phyloP scores from a whole-genome alignment of 2,113 vertebrate species.

The Chloropsis hardwickii region DNA sequence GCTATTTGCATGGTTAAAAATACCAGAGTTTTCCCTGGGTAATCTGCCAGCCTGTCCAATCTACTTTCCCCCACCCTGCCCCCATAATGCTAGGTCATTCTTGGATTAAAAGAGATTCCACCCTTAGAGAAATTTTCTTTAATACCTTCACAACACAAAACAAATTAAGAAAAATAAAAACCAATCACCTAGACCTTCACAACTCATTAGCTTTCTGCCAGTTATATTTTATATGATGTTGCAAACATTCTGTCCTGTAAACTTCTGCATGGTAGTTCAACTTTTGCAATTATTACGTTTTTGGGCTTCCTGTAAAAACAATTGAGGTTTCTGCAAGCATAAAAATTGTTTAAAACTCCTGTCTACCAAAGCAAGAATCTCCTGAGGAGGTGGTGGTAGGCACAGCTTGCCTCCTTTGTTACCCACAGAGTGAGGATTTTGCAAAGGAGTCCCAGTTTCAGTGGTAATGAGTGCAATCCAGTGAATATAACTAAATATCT shows the following conservation, averaged over 20 bases:
- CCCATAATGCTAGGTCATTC: conserved; percentile 10
- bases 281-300: background rate
- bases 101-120: conserved; percentile 58
- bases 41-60: conserved; percentile 62
- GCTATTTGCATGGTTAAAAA: conserved; percentile 74
- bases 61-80: conserved; percentile 26
- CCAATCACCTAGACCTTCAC: background rate
- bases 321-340: background rate
- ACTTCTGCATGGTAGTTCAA: background rate
- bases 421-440: background rate
- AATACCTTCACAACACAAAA: background rate
- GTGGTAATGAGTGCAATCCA: background rate
- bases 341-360: background rate
- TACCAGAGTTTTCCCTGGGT: conserved; percentile 68
- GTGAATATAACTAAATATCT: background rate
- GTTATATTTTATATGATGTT: background rate
- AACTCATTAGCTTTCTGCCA: background rate
- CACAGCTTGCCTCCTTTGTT: background rate
- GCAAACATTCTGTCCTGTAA: background rate
- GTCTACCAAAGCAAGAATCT: background rate
- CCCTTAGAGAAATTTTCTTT: conserved; percentile 18
- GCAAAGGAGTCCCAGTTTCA: background rate
- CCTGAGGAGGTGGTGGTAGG: background rate
- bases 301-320: background rate
- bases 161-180: background rate